Base-by-base conservation (phyloP, 1,140 invertebrate species). In the Drosophila guanche region DNA sequence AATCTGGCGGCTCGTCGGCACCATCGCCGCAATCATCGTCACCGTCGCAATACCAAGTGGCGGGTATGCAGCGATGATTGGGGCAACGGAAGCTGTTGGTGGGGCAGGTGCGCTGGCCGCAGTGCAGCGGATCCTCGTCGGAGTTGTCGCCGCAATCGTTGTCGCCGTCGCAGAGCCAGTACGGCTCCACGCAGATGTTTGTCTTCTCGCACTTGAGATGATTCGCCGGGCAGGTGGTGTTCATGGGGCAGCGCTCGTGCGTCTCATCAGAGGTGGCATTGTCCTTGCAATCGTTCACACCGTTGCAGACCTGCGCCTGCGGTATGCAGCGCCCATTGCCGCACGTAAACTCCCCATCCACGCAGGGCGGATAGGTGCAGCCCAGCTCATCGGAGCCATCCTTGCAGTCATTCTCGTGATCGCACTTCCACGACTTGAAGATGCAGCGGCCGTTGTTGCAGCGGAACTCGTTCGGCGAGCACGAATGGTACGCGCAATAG, bases 71-170 rank as follows among this genome's bases (percentile, higher is more conserved):
- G 7, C 96, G 93, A 76, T 97, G 96, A 89, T 97, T 97, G 0
- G 96, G 96, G 89, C 96, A 97, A 42, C 95, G 94, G 93, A 98
- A 98, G 75, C 96, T 97, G 81, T 98, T 98, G 23, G 96, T 95
- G 0, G 97, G 97, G 85, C 97, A 99, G 0, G 96, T 96, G 65
- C 97, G 93, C 73, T 97, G 95, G 0, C 96, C 95, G 86, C 98
- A 99, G 76, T 98, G 95, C 33, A 97, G 89, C 0, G 96, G 94
- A 94, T 98, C 96, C 92, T 99, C 98, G 90, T 99, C 98, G 1
- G 96, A 96, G 85, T 98, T 98, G 90, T 99, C 98, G 0, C 97
- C 97, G 89, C 98, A 99, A 91, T 99, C 98, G 84, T 98, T 98
- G 66, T 97, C 97, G 0, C 97, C 97, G 90, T 98, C 97, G 90